Evolutionary conservation across 1,140 invertebrate species (phyloP).

Genomic region (Orius insidiosus): DNA sequence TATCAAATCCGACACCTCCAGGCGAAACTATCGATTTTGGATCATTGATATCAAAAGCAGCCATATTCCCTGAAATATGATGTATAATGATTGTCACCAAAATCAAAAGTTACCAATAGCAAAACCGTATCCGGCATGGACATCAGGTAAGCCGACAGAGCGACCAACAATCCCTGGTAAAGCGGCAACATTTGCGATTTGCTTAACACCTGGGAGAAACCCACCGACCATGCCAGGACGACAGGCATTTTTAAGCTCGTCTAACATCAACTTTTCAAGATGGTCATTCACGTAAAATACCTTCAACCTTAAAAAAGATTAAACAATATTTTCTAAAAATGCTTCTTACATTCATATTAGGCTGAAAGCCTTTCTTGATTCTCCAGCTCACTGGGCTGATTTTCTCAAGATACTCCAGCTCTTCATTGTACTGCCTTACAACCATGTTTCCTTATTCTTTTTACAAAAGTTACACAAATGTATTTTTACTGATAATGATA

Average conservation of each 20-base stretch:
- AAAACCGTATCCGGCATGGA: constrained; percentile 99
- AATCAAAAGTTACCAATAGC: constrained; percentile 93
- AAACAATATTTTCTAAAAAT: neutral
- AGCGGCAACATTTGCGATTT: constrained; percentile 98
- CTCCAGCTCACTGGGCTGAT: constrained; percentile 69
- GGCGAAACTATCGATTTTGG: constrained; percentile 91
- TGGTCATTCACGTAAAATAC: constrained; percentile 92
- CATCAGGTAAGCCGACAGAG: constrained; percentile 86
- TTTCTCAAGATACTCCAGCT: constrained; percentile 84
- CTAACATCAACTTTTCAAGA: constrained; percentile 93
- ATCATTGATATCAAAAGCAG: constrained; percentile 93
- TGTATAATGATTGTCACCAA: too few species aligned
- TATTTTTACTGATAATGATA: too few species aligned
- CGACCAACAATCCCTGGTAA: constrained; percentile 89
- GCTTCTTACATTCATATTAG: constrained; percentile 79
- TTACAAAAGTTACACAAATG: too few species aligned
- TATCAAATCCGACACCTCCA: constrained; percentile 97
- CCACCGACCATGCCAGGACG: constrained; percentile 77
- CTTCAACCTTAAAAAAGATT: constrained; percentile 60
- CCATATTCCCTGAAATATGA: constrained; percentile 74
- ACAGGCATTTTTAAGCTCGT: constrained; percentile 84
- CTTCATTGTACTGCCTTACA: constrained; percentile 83
- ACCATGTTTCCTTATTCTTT: too few species aligned
- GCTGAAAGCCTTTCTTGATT: constrained; percentile 98
- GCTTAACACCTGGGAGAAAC: constrained; percentile 96